These are phyloP conservation scores for Linnaemya tessellans DNA, from an alignment of 2,888 invertebrate species.

Conservation along the genomic window DNA sequence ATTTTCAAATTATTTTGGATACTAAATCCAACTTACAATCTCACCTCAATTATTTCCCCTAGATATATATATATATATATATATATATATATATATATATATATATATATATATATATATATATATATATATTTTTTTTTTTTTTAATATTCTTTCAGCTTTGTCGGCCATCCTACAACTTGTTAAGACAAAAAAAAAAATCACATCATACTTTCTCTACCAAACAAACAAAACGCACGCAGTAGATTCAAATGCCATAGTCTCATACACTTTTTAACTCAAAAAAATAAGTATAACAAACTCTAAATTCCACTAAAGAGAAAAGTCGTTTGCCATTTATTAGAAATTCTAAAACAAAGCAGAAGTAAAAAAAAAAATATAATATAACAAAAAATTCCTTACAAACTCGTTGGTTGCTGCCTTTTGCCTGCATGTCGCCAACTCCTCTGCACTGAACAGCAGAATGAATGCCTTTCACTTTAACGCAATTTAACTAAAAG, in stretches of 20 bases:
- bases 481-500: slow-evolving; percentile 56
- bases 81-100: no score
- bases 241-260: background rate
- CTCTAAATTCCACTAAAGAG: slow-evolving; percentile 45
- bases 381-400: slow-evolving; percentile 36
- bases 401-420: slow-evolving; percentile 34
- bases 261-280: slow-evolving; percentile 33
- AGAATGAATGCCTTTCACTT: slow-evolving; percentile 67
- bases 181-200: background rate
- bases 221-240: slow-evolving; percentile 8
- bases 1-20: no score
- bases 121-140: no score
- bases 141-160: background rate
- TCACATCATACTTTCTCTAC: slow-evolving; percentile 14
- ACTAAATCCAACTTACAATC: no score
- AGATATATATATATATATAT: no score
- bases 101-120: no score
- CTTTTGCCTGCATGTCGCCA: background rate
- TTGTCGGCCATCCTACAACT: background rate
- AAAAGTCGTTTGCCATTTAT: slow-evolving; percentile 47
- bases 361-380: background rate
- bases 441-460: background rate
- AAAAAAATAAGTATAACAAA: slow-evolving; percentile 9
- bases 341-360: slow-evolving; percentile 54
- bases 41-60: no score